Evolutionary conservation across 2,888 invertebrate species (phyloP), one percentile per base, ranked within the genome.

Genomic region (Cephus runcator): DNA sequence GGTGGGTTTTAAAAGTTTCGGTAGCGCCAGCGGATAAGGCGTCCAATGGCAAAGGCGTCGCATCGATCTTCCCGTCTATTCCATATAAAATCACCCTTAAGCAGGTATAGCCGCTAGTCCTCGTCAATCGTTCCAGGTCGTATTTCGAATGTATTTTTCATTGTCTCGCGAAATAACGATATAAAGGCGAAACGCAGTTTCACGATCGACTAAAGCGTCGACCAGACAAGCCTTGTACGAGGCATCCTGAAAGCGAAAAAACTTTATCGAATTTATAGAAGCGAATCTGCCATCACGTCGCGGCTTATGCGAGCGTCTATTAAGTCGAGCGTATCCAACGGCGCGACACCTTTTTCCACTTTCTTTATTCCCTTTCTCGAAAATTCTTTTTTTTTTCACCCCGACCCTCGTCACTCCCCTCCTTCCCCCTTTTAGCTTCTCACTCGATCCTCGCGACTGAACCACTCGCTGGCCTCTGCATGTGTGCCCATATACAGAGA

Each of bases 1-100:
- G 75, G 86, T 81, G 85, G 82, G 82, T 82, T 81, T 81, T 83
- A 75, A 82, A 86, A 86, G 75, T 85, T 85, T 82, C 76, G 85
- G 80, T 23, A 56, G 56, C 56, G 23, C 15, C 9, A 23, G 23
- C 23, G 56, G 9, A 9, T 23, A 56, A 1, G 15, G 23, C 56
- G 9, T 9, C 56, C 23, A 23, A 23, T 56, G 56, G 2, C 56
- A 56, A 15, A 40, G 56, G 2, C 56, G 2, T 3, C 23, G 9
- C 56, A 71, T 71, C 71, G 71, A 71, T 71, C 71, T 11, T 11
- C 71, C 9, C 23, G 23, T 56, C 15, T 23, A 15, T 56, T 56
- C 9, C 23, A 23, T 56, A 15, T 15, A 15, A 15, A 6, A 15
- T 40, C 15, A 15, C 15, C 15, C 40, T 6, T 15, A 0, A 0